Conservation (phyloP, 2,888 invertebrate species). For the Syrphus vitripennis region DNA sequence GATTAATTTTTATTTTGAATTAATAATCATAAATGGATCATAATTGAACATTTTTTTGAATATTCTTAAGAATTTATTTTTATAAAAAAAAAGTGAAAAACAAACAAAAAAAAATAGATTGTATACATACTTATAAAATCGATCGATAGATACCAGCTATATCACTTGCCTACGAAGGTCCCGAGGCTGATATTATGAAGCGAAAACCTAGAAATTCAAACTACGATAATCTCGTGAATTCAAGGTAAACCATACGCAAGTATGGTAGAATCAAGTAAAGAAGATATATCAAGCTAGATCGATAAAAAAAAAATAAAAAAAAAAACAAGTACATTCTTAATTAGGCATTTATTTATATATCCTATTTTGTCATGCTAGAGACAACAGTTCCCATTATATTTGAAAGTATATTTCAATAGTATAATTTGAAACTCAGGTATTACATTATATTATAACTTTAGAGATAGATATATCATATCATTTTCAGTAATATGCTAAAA, state of each 20-base stretch:
- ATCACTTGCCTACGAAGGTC: conserved; percentile 98
- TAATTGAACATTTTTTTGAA: background rate
- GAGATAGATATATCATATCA: conserved; percentile 13
- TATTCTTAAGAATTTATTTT: conserved; percentile 30
- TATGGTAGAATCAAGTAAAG: conserved; percentile 24
- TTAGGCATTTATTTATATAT: background rate
- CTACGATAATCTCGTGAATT: conserved; percentile 98
- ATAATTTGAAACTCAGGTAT: conserved; percentile 6
- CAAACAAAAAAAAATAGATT: conserved; percentile 25
- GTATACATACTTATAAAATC: conserved; percentile 71
- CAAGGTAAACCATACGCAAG: conserved; percentile 87
- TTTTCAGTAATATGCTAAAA: conserved; percentile 29
- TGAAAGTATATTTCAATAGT: background rate
- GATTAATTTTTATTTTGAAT: conserved; percentile 25
- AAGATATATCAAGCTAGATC: conserved; percentile 31
- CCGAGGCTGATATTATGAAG: conserved; percentile 99
- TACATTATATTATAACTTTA: background rate
- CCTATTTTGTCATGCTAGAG: conserved; percentile 12
- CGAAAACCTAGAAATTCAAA: conserved; percentile 97
- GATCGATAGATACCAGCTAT: conserved; percentile 93
- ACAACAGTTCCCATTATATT: background rate
- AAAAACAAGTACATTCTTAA: background rate
- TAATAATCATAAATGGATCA: conserved; percentile 11
- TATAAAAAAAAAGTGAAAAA: conserved; percentile 13
- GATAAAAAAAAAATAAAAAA: background rate